These are phyloP conservation scores for Passer montanus DNA, from an alignment of 2,113 vertebrate species.

Conservation along the genomic window DNA sequence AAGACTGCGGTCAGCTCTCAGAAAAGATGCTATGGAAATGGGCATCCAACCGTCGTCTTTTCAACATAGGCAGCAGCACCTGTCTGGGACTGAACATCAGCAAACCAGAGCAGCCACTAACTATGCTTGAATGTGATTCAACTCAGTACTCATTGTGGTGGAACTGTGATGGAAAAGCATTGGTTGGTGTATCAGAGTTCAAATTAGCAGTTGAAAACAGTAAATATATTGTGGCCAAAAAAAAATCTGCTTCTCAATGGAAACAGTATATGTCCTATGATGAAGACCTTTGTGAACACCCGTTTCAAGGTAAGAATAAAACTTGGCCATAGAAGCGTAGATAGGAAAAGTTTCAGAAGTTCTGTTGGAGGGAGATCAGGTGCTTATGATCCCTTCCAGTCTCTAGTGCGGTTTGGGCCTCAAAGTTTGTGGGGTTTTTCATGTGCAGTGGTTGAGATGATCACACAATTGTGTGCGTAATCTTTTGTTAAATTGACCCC, in stretches of 20 bases:
- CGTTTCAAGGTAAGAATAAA: constrained; percentile 83
- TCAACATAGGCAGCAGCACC: constrained; percentile 81
- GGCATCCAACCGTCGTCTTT: constrained; percentile 87
- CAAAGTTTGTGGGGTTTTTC: not conserved
- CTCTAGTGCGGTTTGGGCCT: not conserved
- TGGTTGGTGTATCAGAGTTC: constrained; percentile 80
- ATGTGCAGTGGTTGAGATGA: not conserved
- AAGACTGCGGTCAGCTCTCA: constrained; percentile 79
- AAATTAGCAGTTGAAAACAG: constrained; percentile 71
- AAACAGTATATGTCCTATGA: constrained; percentile 77
- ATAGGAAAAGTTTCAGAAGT: not conserved
- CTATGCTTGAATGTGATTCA: constrained; percentile 83
- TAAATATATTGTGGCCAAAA: constrained; percentile 76
- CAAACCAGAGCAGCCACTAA: constrained; percentile 71
- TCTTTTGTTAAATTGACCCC: not conserved
- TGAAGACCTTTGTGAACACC: constrained; percentile 84
- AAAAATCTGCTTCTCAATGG: constrained; percentile 76
- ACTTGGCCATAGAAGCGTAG: not conserved
- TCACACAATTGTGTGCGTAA: not conserved
- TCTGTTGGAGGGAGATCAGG: not conserved
- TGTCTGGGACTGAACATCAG: constrained; percentile 87
- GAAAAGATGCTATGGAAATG: constrained; percentile 91
- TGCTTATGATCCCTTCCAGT: not conserved
- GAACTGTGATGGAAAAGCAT: constrained; percentile 77
- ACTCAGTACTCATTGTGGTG: constrained; percentile 77